Base-by-base conservation (phyloP, 2,113 vertebrate species). In the Polypterus senegalus region DNA sequence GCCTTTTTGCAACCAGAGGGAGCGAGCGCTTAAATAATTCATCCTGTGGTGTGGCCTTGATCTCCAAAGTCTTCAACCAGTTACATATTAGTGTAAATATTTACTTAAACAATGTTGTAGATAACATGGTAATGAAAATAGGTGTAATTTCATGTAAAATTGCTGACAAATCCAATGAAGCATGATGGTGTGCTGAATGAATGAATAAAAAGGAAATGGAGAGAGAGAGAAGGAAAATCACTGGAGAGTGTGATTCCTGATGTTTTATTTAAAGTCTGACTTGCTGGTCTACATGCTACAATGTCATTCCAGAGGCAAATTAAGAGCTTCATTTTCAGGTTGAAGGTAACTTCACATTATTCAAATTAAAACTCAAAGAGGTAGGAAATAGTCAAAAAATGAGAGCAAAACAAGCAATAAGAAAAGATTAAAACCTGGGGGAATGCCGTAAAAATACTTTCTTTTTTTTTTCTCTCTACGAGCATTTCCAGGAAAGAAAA, bases 11-110 rank as follows among this genome's bases (percentile, higher is more conserved):
- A 77, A 60, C 72, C 54, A 60, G 60, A 65, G 71, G 78, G 79
- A 75, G 75, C 61, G 68, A 69, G 70, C 3, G 62, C 60, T 78
- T 89, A 77, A 83, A 87, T 88, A 84, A 88, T 89, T 87, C 82
- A 88, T 70, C 74, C 80, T 63, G 43, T 5, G 79, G 81, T 78
- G 77, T 59, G 57, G 64, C 62, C 67, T 58, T 75, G 67, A 76
- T 76, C 71, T 76, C 68, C 72, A 76, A 72, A 73, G 79, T 65
- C 68, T 73, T 74, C 73, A 77, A 74, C 77, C 45, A 52, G 71
- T 69, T 75, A 77, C 61, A 61, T 74, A 73, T 70, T 64, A 74
- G 72, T 73, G 68, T 75, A 86, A 88, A 88, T 87, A 87, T 87
- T 86, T 86, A 87, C 83, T 79, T 76, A 69, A 59, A 80, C 71